A percentile compares a stretch with the other conserved stretches of the same genome.
phyloP scores from a whole-genome alignment of 2,113 vertebrate species.

The Heterotilapia buettikoferi region DNA sequence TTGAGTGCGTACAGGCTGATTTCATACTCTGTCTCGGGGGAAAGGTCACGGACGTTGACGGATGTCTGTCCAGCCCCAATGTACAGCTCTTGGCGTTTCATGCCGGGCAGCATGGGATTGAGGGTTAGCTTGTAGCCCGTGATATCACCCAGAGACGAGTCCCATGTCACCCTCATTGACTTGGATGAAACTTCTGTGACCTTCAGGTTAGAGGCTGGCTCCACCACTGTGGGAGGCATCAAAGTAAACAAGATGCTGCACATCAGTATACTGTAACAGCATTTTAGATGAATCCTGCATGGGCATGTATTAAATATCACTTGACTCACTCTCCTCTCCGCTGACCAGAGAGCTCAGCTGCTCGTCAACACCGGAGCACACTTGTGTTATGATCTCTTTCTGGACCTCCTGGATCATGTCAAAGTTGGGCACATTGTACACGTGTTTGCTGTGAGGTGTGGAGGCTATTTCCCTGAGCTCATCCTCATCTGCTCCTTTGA shows the following conservation, averaged over 20 bases:
- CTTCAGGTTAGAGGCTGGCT: conserved; percentile 83
- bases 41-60: conserved; percentile 88
- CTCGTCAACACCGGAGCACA: conserved; percentile 92
- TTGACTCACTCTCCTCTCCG: conserved; percentile 87
- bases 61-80: conserved; percentile 82
- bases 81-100: conserved; percentile 85
- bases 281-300: not conserved
- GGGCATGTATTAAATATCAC: not conserved
- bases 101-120: conserved; percentile 82
- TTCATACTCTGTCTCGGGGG: conserved; percentile 91
- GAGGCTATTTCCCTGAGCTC: conserved; percentile 93
- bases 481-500: conserved; percentile 97
- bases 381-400: conserved; percentile 86
- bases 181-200: conserved; percentile 89
- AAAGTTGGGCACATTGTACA: conserved; percentile 95
- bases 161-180: conserved; percentile 89
- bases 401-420: conserved; percentile 89
- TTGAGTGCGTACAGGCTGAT: conserved; percentile 89
- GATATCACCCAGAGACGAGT: conserved; percentile 80
- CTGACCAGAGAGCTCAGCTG: conserved; percentile 85
- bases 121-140: conserved; percentile 91
- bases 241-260: not conserved
- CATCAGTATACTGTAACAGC: not conserved
- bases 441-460: conserved; percentile 83
- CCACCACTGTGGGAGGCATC: conserved; percentile 77